Conservation (phyloP, 2,113 vertebrate species). For the Pavo muticus region DNA sequence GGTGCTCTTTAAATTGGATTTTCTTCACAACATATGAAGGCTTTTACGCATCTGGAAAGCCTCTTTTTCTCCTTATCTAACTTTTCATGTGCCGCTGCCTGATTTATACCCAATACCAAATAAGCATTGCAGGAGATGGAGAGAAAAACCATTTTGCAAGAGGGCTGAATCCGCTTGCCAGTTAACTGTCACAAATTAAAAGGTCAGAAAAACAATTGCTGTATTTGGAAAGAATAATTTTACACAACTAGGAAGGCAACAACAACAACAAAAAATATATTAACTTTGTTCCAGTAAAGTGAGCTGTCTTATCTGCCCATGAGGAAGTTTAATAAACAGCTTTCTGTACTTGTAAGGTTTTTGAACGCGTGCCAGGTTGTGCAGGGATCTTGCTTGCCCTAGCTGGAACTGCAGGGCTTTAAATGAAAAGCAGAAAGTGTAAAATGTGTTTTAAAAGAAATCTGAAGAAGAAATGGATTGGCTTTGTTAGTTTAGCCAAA, state of each 20-base stretch:
- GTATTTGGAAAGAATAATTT: constrained; percentile 23
- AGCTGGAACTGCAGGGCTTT: not conserved
- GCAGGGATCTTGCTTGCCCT: not conserved
- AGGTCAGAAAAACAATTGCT: constrained; percentile 22
- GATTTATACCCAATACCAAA: not conserved
- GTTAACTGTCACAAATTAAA: constrained; percentile 5
- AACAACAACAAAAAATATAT: not conserved
- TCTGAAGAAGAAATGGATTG: not conserved
- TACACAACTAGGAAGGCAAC: not conserved
- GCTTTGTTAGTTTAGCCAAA: not conserved
- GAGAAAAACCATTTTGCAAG: not conserved
- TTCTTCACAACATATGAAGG: not conserved
- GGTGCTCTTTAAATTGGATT: not conserved
- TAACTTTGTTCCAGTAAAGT: constrained; percentile 15
- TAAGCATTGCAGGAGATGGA: not conserved
- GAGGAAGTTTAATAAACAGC: constrained; percentile 22
- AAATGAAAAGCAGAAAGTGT: not conserved
- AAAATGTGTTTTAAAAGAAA: not conserved
- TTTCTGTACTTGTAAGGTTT: not conserved
- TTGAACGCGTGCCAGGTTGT: not conserved
- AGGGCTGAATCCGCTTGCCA: not conserved
- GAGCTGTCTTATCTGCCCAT: not conserved
- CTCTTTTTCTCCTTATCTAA: not conserved
- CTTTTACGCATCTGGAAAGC: not conserved
- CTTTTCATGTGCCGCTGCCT: not conserved